Base-by-base conservation (phyloP, 1,140 invertebrate species). In the Maconellicoccus hirsutus region DNA sequence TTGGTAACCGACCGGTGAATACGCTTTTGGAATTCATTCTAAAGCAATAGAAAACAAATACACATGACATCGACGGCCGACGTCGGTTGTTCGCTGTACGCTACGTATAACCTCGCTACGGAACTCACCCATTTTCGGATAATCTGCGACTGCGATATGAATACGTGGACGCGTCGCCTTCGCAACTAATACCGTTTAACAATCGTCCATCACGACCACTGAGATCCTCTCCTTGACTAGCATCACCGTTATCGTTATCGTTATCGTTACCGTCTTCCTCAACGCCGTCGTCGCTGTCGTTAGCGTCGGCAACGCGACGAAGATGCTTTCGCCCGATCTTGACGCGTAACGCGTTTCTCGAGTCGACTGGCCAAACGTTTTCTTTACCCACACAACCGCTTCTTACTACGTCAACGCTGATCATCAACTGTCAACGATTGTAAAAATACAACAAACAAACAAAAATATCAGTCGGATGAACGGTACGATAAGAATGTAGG, bases 141-240 rank as follows among this genome's bases (percentile, higher is more conserved):
- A 33, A 12, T 33, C 12, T 33, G 29, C 29, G 29, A 33, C 29
- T 66, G 10, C 4, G 8, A 66, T 66, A 23, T 1, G 2, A 26
- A 66, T 22, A 66, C 8, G 25, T 23, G 1, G 61, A 66, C 8
- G 61, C 61, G 25, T 66, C 61, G 10, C 61, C 61, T 23, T 66
- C 61, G 61, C 61, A 66, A 66, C 22, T 10, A 4, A 66, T 66
- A 23, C 61, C 25, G 19, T 23, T 23, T 2, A 66, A 6, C 21
- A 23, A 23, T 25, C 10, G 25, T 66, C 3, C 4, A 25, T 66
- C 22, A 16, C 29, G 29, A 12, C 29, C 6, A 19, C 25, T 66
- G 61, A 66, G 61, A 66, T 66, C n/a, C n/a, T n/a, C 61, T 26
- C 10, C 25, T 23, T 23, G 61, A 66, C 61, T 66, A 66, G 61